Evolutionary conservation across 2,888 invertebrate genomes (phyloP).

Genomic region (Aquatica leii): DNA sequence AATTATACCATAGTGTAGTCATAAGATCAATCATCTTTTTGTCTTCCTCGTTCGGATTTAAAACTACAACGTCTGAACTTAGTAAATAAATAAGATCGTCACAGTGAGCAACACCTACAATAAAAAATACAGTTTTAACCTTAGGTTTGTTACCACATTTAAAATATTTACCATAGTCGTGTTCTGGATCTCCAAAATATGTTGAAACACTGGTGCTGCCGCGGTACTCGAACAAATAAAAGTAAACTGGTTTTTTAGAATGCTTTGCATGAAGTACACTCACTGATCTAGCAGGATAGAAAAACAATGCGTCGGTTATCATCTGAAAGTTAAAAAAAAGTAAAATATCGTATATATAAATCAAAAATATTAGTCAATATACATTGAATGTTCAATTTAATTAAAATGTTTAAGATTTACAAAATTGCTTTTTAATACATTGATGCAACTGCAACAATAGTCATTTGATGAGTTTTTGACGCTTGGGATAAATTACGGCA

Average conservation of each 20-base stretch:
- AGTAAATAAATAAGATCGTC: constrained; percentile 81
- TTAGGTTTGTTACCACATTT: not conserved
- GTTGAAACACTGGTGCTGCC: not conserved
- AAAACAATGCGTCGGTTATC: not conserved
- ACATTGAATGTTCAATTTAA: no score
- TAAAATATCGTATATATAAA: no score
- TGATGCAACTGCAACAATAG: no score
- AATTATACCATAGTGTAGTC: constrained; percentile 76
- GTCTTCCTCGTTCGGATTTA: constrained; percentile 60
- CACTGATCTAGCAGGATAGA: not conserved
- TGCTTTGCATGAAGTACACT: not conserved
- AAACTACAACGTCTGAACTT: constrained; percentile 59
- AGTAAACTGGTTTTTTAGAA: not conserved
- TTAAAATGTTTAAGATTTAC: no score
- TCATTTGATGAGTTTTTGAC: no score
- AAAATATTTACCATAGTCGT: not conserved
- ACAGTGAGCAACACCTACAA: constrained; percentile 78
- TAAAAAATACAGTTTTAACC: not conserved
- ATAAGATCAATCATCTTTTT: constrained; percentile 67
- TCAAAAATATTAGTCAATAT: no score
- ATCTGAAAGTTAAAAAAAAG: no score
- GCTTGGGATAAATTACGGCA: no score
- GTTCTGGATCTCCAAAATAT: constrained; percentile 3
- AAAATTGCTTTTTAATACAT: no score
- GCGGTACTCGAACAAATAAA: not conserved